Conservation (phyloP, 2,113 vertebrate species). For the Egretta garzetta region DNA sequence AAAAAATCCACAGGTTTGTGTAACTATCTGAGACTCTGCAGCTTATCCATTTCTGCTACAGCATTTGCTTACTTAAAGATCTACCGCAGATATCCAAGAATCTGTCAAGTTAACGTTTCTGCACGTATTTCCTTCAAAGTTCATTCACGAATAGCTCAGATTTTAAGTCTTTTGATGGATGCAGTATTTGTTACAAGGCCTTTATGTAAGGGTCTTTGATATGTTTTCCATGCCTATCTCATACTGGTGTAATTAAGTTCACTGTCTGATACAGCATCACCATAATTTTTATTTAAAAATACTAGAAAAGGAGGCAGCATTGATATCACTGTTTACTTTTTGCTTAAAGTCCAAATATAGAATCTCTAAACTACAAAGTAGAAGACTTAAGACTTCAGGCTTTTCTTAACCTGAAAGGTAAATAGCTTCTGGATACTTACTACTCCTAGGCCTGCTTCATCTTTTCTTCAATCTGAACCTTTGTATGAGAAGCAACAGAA, state of each 20-base stretch:
- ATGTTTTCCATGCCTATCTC: not conserved
- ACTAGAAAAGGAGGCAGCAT: not conserved
- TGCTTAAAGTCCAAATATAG: not conserved
- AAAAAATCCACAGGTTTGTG: not conserved
- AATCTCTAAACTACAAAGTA: not conserved
- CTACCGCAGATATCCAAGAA: not conserved
- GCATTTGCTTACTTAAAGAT: not conserved
- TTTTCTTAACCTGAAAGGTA: not conserved
- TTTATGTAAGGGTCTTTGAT: not conserved
- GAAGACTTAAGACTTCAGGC: not conserved
- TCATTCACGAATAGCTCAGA: not conserved
- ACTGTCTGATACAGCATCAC: not conserved
- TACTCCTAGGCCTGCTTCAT: not conserved
- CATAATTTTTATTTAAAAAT: not conserved
- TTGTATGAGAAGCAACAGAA: not conserved
- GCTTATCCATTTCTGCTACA: not conserved
- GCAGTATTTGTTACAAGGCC: not conserved
- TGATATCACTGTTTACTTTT: not conserved
- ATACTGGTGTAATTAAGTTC: not conserved
- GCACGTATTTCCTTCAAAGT: not conserved
- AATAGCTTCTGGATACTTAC: not conserved
- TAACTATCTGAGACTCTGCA: not conserved
- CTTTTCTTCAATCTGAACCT: not conserved
- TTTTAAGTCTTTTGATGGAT: not conserved
- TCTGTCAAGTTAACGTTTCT: not conserved